Evolutionary conservation across 2,888 invertebrate genomes (phyloP).

Genomic region (Conistra vaccinii): DNA sequence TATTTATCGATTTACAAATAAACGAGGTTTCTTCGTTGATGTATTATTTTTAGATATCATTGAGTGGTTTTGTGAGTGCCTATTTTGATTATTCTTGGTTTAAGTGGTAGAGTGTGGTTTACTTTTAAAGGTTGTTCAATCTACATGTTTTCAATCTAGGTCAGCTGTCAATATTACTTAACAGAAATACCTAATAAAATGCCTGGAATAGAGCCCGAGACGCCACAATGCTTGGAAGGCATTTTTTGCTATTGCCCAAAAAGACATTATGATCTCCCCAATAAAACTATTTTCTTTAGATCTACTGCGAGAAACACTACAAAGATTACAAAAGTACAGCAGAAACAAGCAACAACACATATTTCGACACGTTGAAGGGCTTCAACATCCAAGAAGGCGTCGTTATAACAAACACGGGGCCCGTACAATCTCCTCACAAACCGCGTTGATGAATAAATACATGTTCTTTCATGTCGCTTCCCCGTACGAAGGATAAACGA

Average conservation of each 20-base stretch:
- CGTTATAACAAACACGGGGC: conserved; percentile 27
- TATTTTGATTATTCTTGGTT: conserved; percentile 33
- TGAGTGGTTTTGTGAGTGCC: conserved; percentile 32
- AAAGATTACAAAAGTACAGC: conserved; percentile 8
- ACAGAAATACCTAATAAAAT: background rate
- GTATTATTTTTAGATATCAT: conserved; percentile 41
- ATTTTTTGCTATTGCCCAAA: background rate
- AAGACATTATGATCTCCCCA: background rate
- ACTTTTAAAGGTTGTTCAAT: background rate
- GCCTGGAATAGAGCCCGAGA: background rate
- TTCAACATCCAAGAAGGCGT: conserved; percentile 39
- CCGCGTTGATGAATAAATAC: conserved; percentile 63
- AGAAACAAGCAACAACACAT: conserved; percentile 28
- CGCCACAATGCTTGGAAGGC: background rate
- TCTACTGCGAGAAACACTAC: background rate
- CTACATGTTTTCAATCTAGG: background rate
- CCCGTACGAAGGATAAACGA: conserved; percentile 61
- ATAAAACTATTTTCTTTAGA: background rate
- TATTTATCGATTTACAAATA: conserved; percentile 65
- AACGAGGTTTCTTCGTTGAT: conserved; percentile 42
- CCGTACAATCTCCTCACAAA: conserved; percentile 39
- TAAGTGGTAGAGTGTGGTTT: background rate
- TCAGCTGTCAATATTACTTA: background rate
- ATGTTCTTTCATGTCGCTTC: conserved; percentile 59
- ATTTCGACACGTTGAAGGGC: conserved; percentile 35